Conservation (phyloP, 1,140 invertebrate genomes). For the Drosophila punjabiensis region DNA sequence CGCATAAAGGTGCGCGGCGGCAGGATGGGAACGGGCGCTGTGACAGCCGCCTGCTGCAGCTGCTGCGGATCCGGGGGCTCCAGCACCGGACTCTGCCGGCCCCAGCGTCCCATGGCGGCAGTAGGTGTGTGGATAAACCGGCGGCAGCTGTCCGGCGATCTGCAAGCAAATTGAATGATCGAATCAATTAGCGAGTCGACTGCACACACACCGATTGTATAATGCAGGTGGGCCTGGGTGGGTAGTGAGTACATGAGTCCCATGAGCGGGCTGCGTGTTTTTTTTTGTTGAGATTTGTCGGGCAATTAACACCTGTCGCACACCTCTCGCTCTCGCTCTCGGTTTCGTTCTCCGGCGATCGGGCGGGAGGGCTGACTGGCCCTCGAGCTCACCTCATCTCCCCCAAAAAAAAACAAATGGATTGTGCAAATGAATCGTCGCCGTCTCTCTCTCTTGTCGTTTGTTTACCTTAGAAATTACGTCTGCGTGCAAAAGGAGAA, state of each 20-base stretch:
- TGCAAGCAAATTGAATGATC: constrained; percentile 71
- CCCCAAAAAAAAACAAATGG: constrained; percentile 55
- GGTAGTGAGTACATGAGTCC: constrained; percentile 14
- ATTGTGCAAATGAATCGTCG: constrained; percentile 61
- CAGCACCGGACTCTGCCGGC: constrained; percentile 75
- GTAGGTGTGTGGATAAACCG: neutral
- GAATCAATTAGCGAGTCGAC: constrained; percentile 66
- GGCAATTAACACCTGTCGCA: constrained; percentile 74
- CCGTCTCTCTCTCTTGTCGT: constrained; percentile 43
- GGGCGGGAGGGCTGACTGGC: neutral
- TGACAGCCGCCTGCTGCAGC: constrained; percentile 8
- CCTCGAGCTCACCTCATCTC: constrained; percentile 42
- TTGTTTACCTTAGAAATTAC: constrained; percentile 69
- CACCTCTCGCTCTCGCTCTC: constrained; percentile 2
- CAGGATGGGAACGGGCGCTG: constrained; percentile 66
- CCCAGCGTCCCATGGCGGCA: constrained; percentile 77
- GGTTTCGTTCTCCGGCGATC: constrained; percentile 1
- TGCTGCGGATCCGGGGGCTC: constrained; percentile 78
- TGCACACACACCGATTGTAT: constrained; percentile 65
- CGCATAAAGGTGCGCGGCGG: constrained; percentile 87
- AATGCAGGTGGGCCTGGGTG: constrained; percentile 58
- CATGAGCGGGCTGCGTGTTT: constrained; percentile 75
- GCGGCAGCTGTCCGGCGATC: constrained; percentile 23
- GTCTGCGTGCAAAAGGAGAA: constrained; percentile 47
- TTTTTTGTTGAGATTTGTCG: constrained; percentile 63